Percentiles rank a stretch among this genome's conserved stretches.
These are phyloP conservation scores for Andrena bucephala DNA, from an alignment of 2,888 invertebrate species.

Conservation along the genomic window DNA sequence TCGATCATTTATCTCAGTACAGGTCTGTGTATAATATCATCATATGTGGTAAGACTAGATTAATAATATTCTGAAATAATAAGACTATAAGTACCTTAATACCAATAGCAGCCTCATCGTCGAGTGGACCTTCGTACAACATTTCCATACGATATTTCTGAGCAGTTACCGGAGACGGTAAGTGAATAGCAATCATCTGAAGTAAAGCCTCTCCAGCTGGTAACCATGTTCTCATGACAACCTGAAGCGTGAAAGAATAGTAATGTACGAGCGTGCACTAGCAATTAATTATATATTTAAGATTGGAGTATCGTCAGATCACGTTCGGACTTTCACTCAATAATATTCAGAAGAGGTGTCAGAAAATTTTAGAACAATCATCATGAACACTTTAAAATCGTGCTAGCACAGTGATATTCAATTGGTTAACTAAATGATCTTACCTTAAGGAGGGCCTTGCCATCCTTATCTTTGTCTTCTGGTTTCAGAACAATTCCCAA, in stretches of 20 bases:
- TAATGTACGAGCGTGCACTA: not conserved
- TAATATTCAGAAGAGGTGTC: constrained; percentile 83
- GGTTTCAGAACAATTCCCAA: constrained; percentile 96
- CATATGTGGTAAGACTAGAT: constrained; percentile 1
- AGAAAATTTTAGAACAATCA: constrained; percentile 81
- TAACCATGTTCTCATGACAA: constrained; percentile 99
- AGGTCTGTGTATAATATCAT: constrained; percentile 57
- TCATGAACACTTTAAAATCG: constrained; percentile 66
- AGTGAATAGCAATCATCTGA: constrained; percentile 99
- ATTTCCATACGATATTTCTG: constrained; percentile 99
- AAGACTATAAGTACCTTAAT: constrained; percentile 88
- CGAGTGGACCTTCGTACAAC: constrained; percentile 99
- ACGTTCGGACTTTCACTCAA: constrained; percentile 76
- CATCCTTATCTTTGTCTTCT: constrained; percentile 98
- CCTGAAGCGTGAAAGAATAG: constrained; percentile 84
- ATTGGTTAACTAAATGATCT: constrained; percentile 5
- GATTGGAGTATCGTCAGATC: constrained; percentile 65
- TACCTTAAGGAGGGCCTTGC: constrained; percentile 97
- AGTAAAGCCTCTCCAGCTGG: constrained; percentile 99
- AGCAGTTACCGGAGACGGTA: constrained; percentile 99
- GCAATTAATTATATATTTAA: not conserved
- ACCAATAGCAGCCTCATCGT: constrained; percentile 97
- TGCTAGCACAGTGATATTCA: not conserved
- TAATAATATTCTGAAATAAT: not conserved
- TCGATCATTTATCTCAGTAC: constrained; percentile 53